Evolutionary conservation across 2,888 invertebrate species (phyloP).

Genomic region (Caenorhabditis sp.): DNA sequence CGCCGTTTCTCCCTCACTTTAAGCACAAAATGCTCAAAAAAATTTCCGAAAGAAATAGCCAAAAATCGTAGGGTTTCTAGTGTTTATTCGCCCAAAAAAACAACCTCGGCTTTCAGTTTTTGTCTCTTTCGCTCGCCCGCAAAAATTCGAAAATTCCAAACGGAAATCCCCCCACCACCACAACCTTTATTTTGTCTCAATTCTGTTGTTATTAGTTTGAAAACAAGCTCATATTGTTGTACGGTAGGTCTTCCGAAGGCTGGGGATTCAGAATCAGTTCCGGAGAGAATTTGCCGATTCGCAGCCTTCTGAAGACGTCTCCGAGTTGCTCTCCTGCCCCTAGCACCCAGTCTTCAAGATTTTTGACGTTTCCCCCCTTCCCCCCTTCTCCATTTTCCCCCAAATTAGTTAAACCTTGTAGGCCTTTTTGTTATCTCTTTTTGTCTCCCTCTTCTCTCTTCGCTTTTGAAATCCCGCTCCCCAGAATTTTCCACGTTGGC

Average conservation of each 20-base stretch:
- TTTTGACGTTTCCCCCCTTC: background rate
- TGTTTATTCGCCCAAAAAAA: background rate
- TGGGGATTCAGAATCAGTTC: background rate
- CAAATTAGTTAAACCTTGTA: slow-evolving; percentile 55
- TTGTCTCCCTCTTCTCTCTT: slow-evolving; percentile 37
- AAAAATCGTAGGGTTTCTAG: background rate
- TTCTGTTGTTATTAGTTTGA: slow-evolving; percentile 63
- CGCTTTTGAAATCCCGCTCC: slow-evolving; percentile 25
- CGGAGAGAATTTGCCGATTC: slow-evolving; percentile 6
- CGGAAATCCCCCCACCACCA: background rate
- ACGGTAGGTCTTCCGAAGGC: slow-evolving; percentile 17
- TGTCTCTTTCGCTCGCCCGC: slow-evolving; percentile 5
- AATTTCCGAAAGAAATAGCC: background rate
- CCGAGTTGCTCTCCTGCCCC: slow-evolving; percentile 1
- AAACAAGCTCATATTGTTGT: slow-evolving; percentile 56
- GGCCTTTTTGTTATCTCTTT: slow-evolving; percentile 60
- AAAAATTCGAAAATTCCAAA: background rate
- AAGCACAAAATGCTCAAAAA: slow-evolving; percentile 3
- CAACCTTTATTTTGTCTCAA: slow-evolving; percentile 2
- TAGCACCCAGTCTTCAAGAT: slow-evolving; percentile 2
- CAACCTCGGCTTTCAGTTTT: slow-evolving; percentile 4
- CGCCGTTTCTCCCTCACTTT: slow-evolving; percentile 2
- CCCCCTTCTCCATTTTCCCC: background rate
- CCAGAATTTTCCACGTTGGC: background rate
- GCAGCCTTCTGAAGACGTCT: slow-evolving; percentile 16